Conservation (phyloP, 2,888 invertebrate species). For the Ommatoiulus sabulosus region DNA sequence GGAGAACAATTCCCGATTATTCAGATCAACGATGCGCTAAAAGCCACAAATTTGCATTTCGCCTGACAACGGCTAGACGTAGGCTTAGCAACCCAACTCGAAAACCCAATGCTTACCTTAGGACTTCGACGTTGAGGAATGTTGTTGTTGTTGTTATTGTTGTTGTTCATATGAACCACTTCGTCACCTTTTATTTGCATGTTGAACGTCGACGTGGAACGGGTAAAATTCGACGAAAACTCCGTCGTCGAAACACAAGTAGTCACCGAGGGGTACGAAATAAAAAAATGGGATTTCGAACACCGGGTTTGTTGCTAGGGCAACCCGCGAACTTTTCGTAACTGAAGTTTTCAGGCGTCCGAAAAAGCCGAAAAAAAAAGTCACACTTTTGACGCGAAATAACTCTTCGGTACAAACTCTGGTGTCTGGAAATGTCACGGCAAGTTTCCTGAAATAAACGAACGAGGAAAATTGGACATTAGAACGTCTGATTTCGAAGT, state of each 20-base stretch:
- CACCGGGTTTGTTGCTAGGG: neutral
- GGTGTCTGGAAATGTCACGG: neutral
- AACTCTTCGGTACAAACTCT: neutral
- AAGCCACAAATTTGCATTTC: neutral
- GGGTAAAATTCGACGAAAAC: neutral
- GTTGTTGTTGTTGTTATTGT: constrained; percentile 32
- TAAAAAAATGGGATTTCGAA: neutral
- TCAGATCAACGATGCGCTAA: neutral
- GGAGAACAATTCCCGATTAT: neutral
- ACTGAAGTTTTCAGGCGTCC: neutral
- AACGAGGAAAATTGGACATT: constrained; percentile 6
- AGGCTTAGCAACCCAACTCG: neutral
- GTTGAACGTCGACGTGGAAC: neutral
- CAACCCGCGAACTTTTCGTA: constrained; percentile 8
- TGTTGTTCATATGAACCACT: neutral
- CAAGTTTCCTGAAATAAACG: constrained; percentile 15
- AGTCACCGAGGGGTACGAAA: neutral
- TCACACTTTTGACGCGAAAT: neutral
- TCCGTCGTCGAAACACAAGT: neutral
- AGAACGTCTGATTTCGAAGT: neutral
- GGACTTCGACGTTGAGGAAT: constrained; percentile 43
- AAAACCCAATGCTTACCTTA: neutral
- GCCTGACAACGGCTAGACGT: neutral
- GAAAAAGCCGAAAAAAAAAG: neutral
- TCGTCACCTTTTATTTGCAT: constrained; percentile 29